Conservation (phyloP, 2,113 vertebrate species). For the Colius striatus region DNA sequence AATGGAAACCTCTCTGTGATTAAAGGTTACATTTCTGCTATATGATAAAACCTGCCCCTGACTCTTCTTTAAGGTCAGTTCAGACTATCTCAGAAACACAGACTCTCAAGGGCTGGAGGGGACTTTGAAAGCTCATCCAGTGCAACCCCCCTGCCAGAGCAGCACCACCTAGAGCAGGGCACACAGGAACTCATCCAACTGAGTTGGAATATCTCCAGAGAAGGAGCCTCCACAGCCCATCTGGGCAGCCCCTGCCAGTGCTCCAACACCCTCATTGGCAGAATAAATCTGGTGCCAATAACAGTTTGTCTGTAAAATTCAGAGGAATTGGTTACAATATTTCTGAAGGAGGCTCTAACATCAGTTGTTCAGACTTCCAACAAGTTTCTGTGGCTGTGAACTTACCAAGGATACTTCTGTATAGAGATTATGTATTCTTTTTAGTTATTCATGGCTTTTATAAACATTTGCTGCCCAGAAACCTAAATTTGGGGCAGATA, state of each 20-base stretch:
- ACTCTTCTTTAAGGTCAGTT: not conserved
- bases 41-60: not conserved
- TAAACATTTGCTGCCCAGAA: not conserved
- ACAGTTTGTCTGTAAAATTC: not conserved
- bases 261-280: not conserved
- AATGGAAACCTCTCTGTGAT: not conserved
- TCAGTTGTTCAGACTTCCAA: not conserved
- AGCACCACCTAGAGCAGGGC: no score
- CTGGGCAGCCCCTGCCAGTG: no score
- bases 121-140: no score
- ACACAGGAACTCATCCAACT: no score
- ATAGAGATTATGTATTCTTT: not conserved
- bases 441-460: not conserved
- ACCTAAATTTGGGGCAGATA: not conserved
- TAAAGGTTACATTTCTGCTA: not conserved
- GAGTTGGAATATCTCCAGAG: no score
- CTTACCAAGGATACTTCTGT: not conserved
- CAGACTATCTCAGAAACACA: not conserved
- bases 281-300: not conserved
- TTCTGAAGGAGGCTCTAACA: not conserved
- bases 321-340: not conserved
- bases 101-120: no score
- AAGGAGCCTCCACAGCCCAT: no score
- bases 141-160: no score
- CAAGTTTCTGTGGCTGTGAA: not conserved